A percentile compares a stretch with the other conserved stretches of the same genome.
phyloP scores from a whole-genome alignment of 2,888 invertebrate genomes.

The Orthosia incerta region DNA sequence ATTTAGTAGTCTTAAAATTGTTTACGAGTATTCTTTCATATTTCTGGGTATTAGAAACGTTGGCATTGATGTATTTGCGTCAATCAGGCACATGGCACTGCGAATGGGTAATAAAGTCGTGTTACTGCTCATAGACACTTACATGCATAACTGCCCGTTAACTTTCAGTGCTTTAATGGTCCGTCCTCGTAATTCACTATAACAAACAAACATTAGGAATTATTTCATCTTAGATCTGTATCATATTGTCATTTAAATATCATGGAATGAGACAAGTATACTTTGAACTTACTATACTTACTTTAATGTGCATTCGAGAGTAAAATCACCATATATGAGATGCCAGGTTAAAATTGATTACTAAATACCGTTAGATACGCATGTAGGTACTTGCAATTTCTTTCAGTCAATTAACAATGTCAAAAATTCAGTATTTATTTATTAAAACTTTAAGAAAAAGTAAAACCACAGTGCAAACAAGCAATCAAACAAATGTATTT shows the following conservation, averaged over 20 bases:
- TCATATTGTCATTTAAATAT: neutral
- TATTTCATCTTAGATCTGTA: neutral
- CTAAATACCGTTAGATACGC: neutral
- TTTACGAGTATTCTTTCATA: slow-evolving; percentile 59
- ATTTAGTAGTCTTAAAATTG: slow-evolving; percentile 46
- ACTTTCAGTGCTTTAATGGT: slow-evolving; percentile 22
- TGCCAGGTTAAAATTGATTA: too few relatives aligned
- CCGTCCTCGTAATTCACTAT: slow-evolving; percentile 8
- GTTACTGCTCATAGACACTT: slow-evolving; percentile 34
- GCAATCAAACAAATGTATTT: too few relatives aligned
- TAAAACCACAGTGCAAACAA: too few relatives aligned
- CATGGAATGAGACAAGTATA: too few relatives aligned
- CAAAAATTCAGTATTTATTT: neutral
- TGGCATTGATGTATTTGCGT: slow-evolving; percentile 64
- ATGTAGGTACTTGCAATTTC: neutral
- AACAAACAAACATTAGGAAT: slow-evolving; percentile 15
- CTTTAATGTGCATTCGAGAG: neutral
- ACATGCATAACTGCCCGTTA: slow-evolving; percentile 46
- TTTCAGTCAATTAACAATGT: neutral
- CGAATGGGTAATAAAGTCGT: slow-evolving; percentile 45
- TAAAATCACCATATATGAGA: neutral
- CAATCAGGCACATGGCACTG: slow-evolving; percentile 60
- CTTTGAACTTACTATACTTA: neutral
- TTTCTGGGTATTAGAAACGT: slow-evolving; percentile 51
- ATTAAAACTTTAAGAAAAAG: too few relatives aligned